Evolutionary conservation across 2,888 invertebrate species (phyloP), one percentile per base, ranked within the genome.

Genomic region (Monoplex corrugatus): DNA sequence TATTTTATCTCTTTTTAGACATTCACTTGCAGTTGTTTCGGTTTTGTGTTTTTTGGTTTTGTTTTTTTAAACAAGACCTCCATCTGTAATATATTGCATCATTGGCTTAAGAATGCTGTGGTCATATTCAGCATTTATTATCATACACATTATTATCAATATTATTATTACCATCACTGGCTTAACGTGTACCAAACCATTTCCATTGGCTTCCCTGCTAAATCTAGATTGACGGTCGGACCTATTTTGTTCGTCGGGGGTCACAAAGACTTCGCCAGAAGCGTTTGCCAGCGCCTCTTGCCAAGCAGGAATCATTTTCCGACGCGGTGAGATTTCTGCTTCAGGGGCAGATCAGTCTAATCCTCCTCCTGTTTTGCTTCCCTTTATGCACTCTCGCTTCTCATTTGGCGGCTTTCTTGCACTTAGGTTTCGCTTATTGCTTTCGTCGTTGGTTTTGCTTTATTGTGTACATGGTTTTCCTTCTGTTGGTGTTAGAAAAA

Each of bases 231-330:
- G 89, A 90, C 72, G 90, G 88, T n/a, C 83, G 90, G 82, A 90
- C 90, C 88, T 92, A 92, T 87, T 93, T 91, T 92, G 90, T 93
- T 72, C 92, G 91, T 32, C 90, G 93, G 87, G 93, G 93, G 84
- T 92, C 92, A 19, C 92, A 92, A 78, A 91, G 92, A 89, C 90
- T 91, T 89, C 91, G 91, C 89, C 91, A 91, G 40, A 91, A 92
- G 13, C 92, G 92, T 89, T 86, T 90, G 63, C 90, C 93, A 38
- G 95, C 95, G 40, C 95, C 95, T 8, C 92, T 96, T 89, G 95
- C 95, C 63, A 94, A 94, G 90, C 95, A 95, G 92, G 95, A 96
- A 90, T 95, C 95, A 19, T 95, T 95, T 91, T 94, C 95, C 57
- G 95, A 95, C 91, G 88, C 93, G 94, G 95, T 94, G 93, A 93